Evolutionary conservation across 2,888 invertebrate genomes (phyloP), one percentile per base, ranked within the genome.

Genomic region (Drosophila paracracens): DNA sequence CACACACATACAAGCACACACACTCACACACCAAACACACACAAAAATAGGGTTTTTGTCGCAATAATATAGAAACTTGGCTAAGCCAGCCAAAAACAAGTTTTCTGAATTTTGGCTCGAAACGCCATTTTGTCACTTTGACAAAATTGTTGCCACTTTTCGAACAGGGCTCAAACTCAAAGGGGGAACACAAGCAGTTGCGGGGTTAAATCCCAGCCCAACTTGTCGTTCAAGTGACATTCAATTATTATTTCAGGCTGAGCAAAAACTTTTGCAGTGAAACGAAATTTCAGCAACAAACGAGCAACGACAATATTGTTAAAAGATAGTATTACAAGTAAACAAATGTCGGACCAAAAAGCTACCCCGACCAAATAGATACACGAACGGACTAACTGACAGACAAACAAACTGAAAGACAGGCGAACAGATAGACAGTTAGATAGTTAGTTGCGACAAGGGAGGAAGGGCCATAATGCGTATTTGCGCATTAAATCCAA

Each of bases 171-270:
- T 38, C 31, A 53, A 54, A 36, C 53, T 50, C 13, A n/a, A 35
- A 18, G 2, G 13, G n/a, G 16, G 2, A 21, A 29, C 16, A n/a
- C 7, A 1, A 1, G 4, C 7, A 29, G 5, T 5, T 21, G 46
- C n/a, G n/a, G 38, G 51, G 27, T 54, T 57, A 53, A 59, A 51
- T 29, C n/a, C 33, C 21, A 21, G 57, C 46, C 60, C 74, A 85
- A 88, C 79, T 89, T 90, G 90, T 86, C 90, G 87, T 87, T 87
- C 87, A 87, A 87, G 89, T 87, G 87, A 88, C 87, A 87, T 87
- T 87, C 87, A 87, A 87, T 87, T 87, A 87, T 90, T 87, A 87
- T 90, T 87, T 90, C 90, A 87, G 90, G 66, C 88, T 79, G 73
- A 67, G 79, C 74, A 67, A 72, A 89, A 85, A 88, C 58, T 88